Percentiles rank a stretch among this genome's conserved stretches.
Conservation (phyloP, 2,113 vertebrate genomes). For the Dinomys branickii region DNA sequence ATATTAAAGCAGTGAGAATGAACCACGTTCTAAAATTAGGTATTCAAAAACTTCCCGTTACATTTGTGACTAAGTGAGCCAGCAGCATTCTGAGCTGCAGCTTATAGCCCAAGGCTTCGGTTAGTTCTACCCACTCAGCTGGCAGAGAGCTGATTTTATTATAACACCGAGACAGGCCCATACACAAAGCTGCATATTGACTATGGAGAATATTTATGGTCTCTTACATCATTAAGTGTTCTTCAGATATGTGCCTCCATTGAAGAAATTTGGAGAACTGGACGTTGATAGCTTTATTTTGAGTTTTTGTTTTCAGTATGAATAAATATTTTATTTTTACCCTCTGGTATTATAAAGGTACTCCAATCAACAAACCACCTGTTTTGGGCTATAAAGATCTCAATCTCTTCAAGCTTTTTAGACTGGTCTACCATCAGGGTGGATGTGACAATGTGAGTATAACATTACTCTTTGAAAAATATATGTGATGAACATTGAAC, state of each 20-base stretch:
- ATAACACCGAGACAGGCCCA: background rate
- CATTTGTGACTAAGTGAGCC: background rate
- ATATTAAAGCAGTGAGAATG: background rate
- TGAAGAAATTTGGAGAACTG: conserved; percentile 24
- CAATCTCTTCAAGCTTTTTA: conserved; percentile 98
- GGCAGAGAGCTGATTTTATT: background rate
- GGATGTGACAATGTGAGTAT: conserved; percentile 95
- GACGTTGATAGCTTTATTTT: conserved; percentile 44
- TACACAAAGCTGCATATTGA: background rate
- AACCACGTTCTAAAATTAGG: background rate
- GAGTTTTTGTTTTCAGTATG: conserved; percentile 37
- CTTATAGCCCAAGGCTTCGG: background rate
- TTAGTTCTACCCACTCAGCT: background rate
- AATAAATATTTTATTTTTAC: conserved; percentile 57
- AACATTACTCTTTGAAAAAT: background rate
- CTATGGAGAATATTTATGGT: background rate
- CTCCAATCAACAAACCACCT: conserved; percentile 99
- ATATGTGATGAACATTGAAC: background rate
- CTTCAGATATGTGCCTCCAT: conserved; percentile 7
- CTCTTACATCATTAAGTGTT: background rate
- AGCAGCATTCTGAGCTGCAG: background rate
- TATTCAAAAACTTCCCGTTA: background rate
- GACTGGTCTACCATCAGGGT: conserved; percentile 95
- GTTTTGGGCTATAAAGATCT: conserved; percentile 99
- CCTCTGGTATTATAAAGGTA: conserved; percentile 87